Base-by-base conservation (phyloP, 2,797 vertebrate genomes). In the Poecilia picta region DNA sequence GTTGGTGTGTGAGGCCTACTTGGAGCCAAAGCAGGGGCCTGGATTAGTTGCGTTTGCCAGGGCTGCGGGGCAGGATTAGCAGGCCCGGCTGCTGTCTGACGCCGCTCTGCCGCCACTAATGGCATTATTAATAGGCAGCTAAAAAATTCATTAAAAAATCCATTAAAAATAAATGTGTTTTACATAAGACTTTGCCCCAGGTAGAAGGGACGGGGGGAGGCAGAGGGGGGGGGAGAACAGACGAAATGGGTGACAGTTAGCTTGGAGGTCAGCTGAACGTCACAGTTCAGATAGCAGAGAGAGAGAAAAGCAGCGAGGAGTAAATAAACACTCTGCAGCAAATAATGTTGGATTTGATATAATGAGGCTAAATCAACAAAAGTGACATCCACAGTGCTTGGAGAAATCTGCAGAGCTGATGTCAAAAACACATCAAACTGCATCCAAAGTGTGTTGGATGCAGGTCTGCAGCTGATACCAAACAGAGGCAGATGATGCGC, bases 111-210 rank as follows among this genome's bases (percentile, higher is more conserved):
- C 97, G 97, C 98, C 98, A 98, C 99, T 99, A 99, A 99, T 98
- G 98, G 97, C 97, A 98, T 99, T 99, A 99, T 99, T 99, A 98
- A 98, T 98, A 99, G 98, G 97, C 96, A 97, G 97, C 98, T 99
- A 98, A 99, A 98, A 98, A 99, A 99, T 98, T 99, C 98, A 99
- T 99, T 99, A 99, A 99, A 99, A 99, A 99, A 99, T 98, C 98
- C 97, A 99, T 99, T 99, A 99, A 99, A 99, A 99, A 99, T 99
- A 98, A 99, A 99, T 99, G 98, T 98, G 97, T 98, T 98, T 99
- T 99, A 99, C 97, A 99, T 98, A 98, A 99, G 98, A 98, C 97
- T 98, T 97, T 93, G 97, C 98, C 98, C 97, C 97, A 97, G 97
- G 98, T 98, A 96, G 95, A 94, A 95, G 94, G 94, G 95, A 95